Conservation (phyloP, 2,888 invertebrate species). For the Euspilapteryx auroguttella region DNA sequence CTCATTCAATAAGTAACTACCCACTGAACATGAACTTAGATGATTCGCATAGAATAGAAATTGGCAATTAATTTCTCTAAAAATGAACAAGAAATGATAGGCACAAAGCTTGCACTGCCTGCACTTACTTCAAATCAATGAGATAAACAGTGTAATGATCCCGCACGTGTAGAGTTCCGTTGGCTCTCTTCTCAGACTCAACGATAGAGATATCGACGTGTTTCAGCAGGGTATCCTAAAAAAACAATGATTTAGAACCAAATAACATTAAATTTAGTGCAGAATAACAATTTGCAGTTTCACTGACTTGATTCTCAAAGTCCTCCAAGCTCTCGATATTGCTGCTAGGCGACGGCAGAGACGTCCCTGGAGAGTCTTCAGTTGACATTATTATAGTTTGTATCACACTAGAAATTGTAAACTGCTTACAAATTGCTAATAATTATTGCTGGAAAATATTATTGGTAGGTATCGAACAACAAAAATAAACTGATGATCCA, state of each 20-base stretch:
- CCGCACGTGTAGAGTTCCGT: constrained; percentile 71
- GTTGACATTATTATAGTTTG: background rate
- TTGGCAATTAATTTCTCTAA: no score
- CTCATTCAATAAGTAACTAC: no score
- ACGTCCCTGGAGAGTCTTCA: background rate
- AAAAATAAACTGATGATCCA: no score
- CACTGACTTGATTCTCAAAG: background rate
- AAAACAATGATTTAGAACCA: constrained; percentile 12
- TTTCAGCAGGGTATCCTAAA: constrained; percentile 68
- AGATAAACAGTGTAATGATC: constrained; percentile 80
- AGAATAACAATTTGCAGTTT: background rate
- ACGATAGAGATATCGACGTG: constrained; percentile 75
- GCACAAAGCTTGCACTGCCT: no score
- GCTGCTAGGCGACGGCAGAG: background rate
- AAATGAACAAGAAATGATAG: no score
- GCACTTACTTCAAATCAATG: constrained; percentile 74
- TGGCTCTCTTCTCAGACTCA: constrained; percentile 76
- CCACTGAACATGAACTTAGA: no score
- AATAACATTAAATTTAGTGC: constrained; percentile 7
- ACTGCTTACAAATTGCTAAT: constrained; percentile 7
- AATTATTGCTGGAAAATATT: no score
- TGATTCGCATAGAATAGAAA: no score
- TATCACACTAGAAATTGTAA: no score
- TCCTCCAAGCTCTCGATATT: background rate
- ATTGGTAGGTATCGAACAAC: no score